Evolutionary conservation across 2,113 vertebrate species (phyloP).

Genomic region (Sceloporus tristichus): DNA sequence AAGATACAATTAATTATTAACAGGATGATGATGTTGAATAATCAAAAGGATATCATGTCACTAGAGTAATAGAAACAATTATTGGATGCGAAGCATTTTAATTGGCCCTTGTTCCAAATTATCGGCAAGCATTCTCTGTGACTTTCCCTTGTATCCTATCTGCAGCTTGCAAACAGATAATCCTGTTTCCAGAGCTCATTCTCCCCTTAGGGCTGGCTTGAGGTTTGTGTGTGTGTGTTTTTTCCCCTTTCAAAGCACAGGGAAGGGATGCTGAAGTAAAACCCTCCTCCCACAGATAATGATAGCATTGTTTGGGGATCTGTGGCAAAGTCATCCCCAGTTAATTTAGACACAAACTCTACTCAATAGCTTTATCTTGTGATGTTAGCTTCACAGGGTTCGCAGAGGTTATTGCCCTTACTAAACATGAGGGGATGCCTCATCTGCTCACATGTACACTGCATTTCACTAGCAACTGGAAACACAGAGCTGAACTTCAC

Average conservation of each 20-base stretch:
- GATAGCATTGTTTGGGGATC: conserved; percentile 52
- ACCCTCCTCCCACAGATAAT: conserved; percentile 52
- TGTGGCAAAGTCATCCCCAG: conserved; percentile 52
- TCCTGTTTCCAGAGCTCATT: conserved; percentile 33
- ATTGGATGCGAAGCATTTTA: conserved; percentile 55
- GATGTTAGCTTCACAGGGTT: conserved; percentile 51
- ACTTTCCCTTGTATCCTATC: conserved; percentile 6
- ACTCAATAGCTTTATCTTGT: conserved; percentile 55
- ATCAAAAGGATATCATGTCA: conserved; percentile 39
- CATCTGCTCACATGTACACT: conserved; percentile 41
- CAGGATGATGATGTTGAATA: conserved; percentile 20
- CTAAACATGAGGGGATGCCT: conserved; percentile 29
- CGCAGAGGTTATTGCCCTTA: conserved; percentile 35
- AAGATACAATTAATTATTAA: conserved; percentile 46
- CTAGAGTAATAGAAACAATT: conserved; percentile 62
- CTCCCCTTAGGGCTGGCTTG: conserved; percentile 44
- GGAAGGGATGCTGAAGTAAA: conserved; percentile 49
- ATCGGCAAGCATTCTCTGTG: conserved; percentile 48
- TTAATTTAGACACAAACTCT: conserved; percentile 61
- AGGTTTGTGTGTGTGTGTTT: not conserved
- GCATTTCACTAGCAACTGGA: conserved; percentile 5
- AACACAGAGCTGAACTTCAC: conserved; percentile 23
- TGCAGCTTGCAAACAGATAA: conserved; percentile 58
- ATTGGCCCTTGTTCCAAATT: conserved; percentile 51
- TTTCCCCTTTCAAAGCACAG: conserved; percentile 51